Conservation (phyloP, 2,888 invertebrate genomes). For the Lochmaea capreae region DNA sequence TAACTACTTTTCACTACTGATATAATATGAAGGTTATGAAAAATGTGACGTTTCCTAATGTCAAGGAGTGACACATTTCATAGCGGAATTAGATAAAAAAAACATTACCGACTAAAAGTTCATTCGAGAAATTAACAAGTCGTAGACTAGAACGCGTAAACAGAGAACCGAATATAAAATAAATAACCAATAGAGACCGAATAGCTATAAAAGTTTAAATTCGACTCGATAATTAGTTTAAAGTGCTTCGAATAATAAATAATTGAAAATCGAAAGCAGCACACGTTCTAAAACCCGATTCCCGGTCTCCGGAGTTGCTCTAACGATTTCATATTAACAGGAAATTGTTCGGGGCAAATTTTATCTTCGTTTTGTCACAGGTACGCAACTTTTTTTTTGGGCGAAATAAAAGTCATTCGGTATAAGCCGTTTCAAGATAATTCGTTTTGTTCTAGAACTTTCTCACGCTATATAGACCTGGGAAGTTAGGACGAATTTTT, state of each 20-base stretch:
- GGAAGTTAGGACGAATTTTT: no score
- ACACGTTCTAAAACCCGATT: constrained; percentile 11
- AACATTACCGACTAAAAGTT: background rate
- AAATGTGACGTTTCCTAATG: no score
- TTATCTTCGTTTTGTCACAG: constrained; percentile 1
- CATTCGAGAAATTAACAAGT: background rate
- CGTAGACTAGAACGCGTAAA: background rate
- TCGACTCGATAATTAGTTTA: constrained; percentile 12
- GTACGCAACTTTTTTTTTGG: background rate
- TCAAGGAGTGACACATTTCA: no score
- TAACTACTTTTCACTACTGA: no score
- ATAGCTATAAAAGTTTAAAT: constrained; percentile 9
- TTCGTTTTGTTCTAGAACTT: no score
- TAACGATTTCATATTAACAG: constrained; percentile 23
- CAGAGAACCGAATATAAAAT: background rate
- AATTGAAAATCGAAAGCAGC: constrained; percentile 17
- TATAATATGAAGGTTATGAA: no score
- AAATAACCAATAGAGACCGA: background rate
- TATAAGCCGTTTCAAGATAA: no score
- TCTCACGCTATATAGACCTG: no score
- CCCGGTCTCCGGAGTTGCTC: constrained; percentile 16
- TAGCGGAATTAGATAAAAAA: no score
- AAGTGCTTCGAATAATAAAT: constrained; percentile 5
- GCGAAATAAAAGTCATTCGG: no score
- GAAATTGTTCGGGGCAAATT: constrained; percentile 14